These are phyloP conservation scores for Drosophila paramelanica DNA, from an alignment of 2,888 invertebrate species.

Conservation along the genomic window DNA sequence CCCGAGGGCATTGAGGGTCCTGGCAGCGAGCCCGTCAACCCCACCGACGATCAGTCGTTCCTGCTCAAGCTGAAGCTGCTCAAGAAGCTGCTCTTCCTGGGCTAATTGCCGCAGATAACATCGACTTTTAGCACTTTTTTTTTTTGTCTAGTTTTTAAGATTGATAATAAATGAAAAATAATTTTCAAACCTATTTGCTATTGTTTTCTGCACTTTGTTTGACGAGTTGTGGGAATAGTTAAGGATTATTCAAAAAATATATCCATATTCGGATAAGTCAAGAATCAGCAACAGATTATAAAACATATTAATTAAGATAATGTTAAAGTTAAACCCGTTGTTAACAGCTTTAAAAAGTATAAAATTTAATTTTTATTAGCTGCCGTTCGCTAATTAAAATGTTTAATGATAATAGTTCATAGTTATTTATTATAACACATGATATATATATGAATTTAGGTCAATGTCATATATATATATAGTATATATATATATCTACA, in stretches of 20 bases:
- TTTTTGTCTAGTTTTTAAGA: conserved; percentile 49
- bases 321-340: background rate
- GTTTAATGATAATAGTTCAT: conserved; percentile 11
- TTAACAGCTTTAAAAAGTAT: background rate
- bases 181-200: conserved; percentile 16
- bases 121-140: conserved; percentile 45
- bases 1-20: conserved; percentile 80
- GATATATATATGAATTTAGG: conserved; percentile 2
- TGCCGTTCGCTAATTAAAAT: conserved; percentile 7
- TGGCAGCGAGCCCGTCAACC: conserved; percentile 70
- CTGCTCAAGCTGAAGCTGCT: conserved; percentile 78
- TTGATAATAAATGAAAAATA: conserved; percentile 15
- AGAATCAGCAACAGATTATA: background rate
- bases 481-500: too few relatives aligned
- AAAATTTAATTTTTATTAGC: background rate
- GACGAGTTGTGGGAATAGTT: background rate
- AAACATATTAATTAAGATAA: background rate
- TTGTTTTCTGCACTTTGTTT: background rate
- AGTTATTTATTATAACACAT: conserved; percentile 2
- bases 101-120: conserved; percentile 48
- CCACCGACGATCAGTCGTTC: conserved; percentile 77
- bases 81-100: conserved; percentile 80
- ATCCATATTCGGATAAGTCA: background rate
- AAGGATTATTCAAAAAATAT: too few relatives aligned
- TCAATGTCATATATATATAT: conserved; percentile 5